A percentile compares a stretch with the other conserved stretches of the same genome.
Evolutionary conservation across 2,797 vertebrate genomes (phyloP).

Genomic region (Lagodon rhomboides): DNA sequence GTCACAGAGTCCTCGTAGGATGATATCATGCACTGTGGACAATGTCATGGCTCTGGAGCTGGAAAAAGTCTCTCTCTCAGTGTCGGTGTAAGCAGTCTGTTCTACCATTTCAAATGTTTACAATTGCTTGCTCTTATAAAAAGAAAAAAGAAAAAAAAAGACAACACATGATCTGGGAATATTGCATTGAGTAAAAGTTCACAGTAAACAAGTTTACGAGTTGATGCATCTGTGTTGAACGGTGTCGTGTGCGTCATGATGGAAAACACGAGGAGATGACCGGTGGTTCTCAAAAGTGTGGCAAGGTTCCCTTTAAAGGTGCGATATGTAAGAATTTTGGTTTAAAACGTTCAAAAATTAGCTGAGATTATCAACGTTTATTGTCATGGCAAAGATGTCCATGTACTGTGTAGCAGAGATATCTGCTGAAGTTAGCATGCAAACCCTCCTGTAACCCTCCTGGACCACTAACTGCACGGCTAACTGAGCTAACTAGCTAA

Average conservation of each 20-base stretch:
- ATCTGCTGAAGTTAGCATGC: too few species aligned
- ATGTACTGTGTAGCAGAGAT: too few species aligned
- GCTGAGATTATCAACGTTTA: too few species aligned
- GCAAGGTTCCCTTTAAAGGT: not conserved
- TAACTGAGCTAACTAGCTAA: too few species aligned
- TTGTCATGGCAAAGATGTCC: too few species aligned
- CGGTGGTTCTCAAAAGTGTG: slow-evolving; percentile 40
- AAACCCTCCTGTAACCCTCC: too few species aligned
- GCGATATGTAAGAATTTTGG: too few species aligned
- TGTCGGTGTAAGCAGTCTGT: slow-evolving; percentile 74
- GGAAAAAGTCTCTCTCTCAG: slow-evolving; percentile 45
- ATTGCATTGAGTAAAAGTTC: slow-evolving; percentile 81
- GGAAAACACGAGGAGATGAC: not conserved
- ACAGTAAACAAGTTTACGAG: slow-evolving; percentile 60
- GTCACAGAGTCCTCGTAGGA: slow-evolving; percentile 52
- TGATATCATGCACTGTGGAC: slow-evolving; percentile 69
- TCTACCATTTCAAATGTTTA: slow-evolving; percentile 81
- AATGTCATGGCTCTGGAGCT: slow-evolving; percentile 59
- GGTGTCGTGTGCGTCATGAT: not conserved
- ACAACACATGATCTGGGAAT: slow-evolving; percentile 69
- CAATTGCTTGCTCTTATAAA: slow-evolving; percentile 81
- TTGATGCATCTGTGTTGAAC: slow-evolving; percentile 56
- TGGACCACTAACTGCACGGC: too few species aligned
- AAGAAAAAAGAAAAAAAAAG: not conserved
- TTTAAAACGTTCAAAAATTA: too few species aligned